Percentiles rank a stretch among this genome's conserved stretches.
Conservation (phyloP, 2,888 invertebrate genomes). For the Leucozona laternaria region DNA sequence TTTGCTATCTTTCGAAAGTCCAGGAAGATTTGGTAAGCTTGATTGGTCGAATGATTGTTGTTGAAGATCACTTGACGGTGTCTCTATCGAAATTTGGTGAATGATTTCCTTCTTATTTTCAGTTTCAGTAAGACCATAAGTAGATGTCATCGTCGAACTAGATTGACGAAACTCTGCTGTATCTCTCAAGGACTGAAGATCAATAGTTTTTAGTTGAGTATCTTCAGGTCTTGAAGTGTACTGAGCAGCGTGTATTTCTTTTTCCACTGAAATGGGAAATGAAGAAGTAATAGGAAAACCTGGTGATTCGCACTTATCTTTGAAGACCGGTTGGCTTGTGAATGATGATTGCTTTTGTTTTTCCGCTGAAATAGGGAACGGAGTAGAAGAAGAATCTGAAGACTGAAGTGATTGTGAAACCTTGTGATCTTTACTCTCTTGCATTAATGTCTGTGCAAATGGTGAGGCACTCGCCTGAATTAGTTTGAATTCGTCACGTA, state of each 20-base stretch:
- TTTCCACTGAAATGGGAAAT: slow-evolving; percentile 10
- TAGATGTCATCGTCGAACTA: slow-evolving; percentile 3
- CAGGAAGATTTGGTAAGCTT: neutral
- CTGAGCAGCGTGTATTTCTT: neutral
- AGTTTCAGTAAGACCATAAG: neutral
- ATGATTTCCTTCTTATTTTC: neutral
- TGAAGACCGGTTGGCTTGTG: neutral
- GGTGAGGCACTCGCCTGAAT: slow-evolving; percentile 9
- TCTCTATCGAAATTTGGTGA: neutral
- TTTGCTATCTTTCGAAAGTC: neutral
- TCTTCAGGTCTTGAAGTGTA: slow-evolving; percentile 12
- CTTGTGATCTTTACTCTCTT: neutral
- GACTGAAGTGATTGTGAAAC: neutral
- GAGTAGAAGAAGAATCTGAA: neutral
- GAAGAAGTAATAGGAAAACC: neutral
- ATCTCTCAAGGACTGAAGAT: slow-evolving; percentile 74
- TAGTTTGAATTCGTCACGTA: slow-evolving; percentile 1
- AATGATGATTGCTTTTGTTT: neutral
- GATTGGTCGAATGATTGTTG: neutral
- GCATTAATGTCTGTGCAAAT: neutral
- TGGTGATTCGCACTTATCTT: neutral
- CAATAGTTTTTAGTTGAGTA: slow-evolving; percentile 78
- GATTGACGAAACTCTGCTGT: neutral
- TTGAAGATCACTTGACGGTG: neutral
- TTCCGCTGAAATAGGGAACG: neutral